Evolutionary conservation across 2,888 invertebrate genomes (phyloP).

Genomic region (Campoletis raptor): DNA sequence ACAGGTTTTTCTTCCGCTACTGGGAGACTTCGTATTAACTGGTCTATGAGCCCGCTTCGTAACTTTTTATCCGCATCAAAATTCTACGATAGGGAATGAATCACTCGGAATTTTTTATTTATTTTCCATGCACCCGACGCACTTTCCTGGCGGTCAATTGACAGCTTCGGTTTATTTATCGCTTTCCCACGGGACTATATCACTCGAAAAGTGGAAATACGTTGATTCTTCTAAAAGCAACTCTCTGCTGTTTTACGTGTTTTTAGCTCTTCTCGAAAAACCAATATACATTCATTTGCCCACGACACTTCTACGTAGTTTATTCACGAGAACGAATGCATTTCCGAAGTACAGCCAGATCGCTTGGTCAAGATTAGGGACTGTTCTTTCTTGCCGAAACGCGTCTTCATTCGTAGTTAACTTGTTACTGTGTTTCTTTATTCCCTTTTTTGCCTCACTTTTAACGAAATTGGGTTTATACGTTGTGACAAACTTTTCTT

Average conservation of each 20-base stretch:
- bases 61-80: neutral
- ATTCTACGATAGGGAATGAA: neutral
- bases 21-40: neutral
- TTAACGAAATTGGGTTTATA: no score
- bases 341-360: neutral
- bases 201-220: neutral
- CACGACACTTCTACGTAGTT: neutral
- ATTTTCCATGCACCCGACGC: neutral
- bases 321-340: neutral
- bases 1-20: neutral
- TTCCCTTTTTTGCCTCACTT: neutral
- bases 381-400: neutral
- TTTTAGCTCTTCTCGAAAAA: neutral
- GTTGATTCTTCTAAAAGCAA: neutral
- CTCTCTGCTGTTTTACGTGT: neutral
- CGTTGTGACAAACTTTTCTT: neutral
- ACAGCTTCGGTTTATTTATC: neutral
- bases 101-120: neutral
- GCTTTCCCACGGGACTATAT: neutral
- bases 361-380: neutral
- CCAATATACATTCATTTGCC: neutral
- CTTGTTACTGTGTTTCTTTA: neutral
- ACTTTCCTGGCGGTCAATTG: neutral
- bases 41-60: neutral
- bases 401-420: neutral